phyloP scores from a whole-genome alignment of 1,140 invertebrate genomes.

The Brachionus koreanus region DNA sequence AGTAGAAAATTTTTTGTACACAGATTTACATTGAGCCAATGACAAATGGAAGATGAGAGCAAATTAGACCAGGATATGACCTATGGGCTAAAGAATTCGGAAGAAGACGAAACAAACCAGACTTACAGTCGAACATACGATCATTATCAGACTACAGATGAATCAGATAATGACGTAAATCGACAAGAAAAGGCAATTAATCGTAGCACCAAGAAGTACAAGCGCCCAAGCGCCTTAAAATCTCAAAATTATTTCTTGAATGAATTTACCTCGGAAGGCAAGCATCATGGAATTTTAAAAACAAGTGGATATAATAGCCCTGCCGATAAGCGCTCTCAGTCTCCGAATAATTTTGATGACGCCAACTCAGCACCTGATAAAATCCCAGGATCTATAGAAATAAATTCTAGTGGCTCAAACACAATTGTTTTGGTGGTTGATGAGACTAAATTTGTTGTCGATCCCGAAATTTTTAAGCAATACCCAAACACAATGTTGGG shows the following conservation, averaged over 20 bases:
- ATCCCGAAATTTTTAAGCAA: slow-evolving; percentile 81
- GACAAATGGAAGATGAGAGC: neutral
- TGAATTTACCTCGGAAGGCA: neutral
- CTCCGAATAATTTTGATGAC: neutral
- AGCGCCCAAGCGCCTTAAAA: neutral
- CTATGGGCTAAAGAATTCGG: neutral
- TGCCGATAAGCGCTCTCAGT: neutral
- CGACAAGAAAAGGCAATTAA: neutral
- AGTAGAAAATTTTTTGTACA: neutral
- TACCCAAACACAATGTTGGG: slow-evolving; percentile 90
- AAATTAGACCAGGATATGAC: neutral
- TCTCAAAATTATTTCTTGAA: neutral
- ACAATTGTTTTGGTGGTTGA: slow-evolving; percentile 83
- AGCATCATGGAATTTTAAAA: slow-evolving; percentile 23
- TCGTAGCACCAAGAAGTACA: neutral
- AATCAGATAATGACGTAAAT: neutral
- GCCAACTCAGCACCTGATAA: neutral
- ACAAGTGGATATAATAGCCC: neutral
- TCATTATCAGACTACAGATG: slow-evolving; percentile 4
- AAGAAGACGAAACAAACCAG: neutral
- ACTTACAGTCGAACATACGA: slow-evolving; percentile 11
- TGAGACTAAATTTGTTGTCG: slow-evolving; percentile 83
- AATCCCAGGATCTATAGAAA: neutral
- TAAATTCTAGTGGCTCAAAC: neutral
- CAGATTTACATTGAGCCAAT: neutral